phyloP scores from a whole-genome alignment of 2,888 invertebrate species.

The Drosophila ezoana region DNA sequence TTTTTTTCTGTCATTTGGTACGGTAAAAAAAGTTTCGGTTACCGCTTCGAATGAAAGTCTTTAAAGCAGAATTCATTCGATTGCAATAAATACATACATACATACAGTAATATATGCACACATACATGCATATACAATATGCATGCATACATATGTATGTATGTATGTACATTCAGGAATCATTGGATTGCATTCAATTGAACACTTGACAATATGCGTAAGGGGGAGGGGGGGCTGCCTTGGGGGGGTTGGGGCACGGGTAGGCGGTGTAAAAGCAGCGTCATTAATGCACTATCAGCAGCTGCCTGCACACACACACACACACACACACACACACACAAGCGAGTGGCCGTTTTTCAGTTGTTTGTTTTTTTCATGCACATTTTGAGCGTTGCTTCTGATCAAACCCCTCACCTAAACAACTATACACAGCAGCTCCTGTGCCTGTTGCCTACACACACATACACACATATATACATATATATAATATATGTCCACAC shows the following conservation, averaged over 20 bases:
- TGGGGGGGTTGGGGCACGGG: background rate
- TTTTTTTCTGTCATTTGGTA: background rate
- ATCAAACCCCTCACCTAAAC: background rate
- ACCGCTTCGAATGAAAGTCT: constrained; percentile 12
- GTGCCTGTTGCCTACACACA: background rate
- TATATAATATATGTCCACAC: background rate
- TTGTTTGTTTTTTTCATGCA: constrained; percentile 8
- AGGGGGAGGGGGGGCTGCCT: background rate
- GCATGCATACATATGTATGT: background rate
- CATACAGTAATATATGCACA: background rate
- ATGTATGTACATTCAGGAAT: background rate
- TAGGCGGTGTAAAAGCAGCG: constrained; percentile 10
- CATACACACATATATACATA: background rate
- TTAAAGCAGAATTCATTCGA: constrained; percentile 4
- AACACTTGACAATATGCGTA: constrained; percentile 12
- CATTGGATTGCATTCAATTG: constrained; percentile 11
- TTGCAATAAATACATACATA: background rate
- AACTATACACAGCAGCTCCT: constrained; percentile 9
- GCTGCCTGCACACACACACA: constrained; percentile 16
- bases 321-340: background rate
- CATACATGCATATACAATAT: background rate
- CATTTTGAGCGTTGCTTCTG: constrained; percentile 13
- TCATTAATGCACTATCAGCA: constrained; percentile 34
- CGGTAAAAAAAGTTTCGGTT: constrained; percentile 1
- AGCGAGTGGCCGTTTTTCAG: constrained; percentile 3